Evolutionary conservation across 2,113 vertebrate genomes (phyloP), one percentile per base, ranked within the genome.

Genomic region (Neodon shergylaensis): DNA sequence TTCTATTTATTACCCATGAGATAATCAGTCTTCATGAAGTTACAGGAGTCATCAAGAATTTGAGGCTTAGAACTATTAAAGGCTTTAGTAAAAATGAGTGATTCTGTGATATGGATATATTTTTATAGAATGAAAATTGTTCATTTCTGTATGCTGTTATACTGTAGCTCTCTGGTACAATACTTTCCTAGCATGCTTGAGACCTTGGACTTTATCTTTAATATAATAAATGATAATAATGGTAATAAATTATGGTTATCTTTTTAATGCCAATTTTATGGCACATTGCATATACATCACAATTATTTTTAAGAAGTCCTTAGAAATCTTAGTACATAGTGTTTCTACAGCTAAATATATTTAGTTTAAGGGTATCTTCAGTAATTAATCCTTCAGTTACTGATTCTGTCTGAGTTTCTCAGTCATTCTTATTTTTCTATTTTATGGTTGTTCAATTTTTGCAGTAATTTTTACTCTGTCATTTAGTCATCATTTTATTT

Each of bases 31-130:
- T 92, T 58, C 24, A 78, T 24, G 82, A 91, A 79, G 9, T 90
- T 92, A 24, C 47, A 87, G 42, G 7, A 90, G 58, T 92, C 52
- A 72, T 13, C 19, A 58, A 68, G 42, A 94, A 84, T 90, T 92
- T 65, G 24, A 61, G 85, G 19, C 16, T 47, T 14, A 83, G 14
- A 4, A 39, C 42, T 94, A 66, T 87, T 12, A 76, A 89, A 52
- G 1, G 47, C 21, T n/a, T 93, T 74, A 74, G 39, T 63, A 90
- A 93, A 93, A 95, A 58, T 87, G 2, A 76, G 3, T 82, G 36
- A 54, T 54, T 95, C 78, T 78, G 65, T 78, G 33, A 81, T 66
- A 88, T 86, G 90, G 82, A 63, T 68, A 82, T 76, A 52, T 42
- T 90, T 92, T 94, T 49, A 84, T 44, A 52, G 66, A 39, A 24